Conservation (phyloP, 2,888 invertebrate species). For the Plebejus argus region DNA sequence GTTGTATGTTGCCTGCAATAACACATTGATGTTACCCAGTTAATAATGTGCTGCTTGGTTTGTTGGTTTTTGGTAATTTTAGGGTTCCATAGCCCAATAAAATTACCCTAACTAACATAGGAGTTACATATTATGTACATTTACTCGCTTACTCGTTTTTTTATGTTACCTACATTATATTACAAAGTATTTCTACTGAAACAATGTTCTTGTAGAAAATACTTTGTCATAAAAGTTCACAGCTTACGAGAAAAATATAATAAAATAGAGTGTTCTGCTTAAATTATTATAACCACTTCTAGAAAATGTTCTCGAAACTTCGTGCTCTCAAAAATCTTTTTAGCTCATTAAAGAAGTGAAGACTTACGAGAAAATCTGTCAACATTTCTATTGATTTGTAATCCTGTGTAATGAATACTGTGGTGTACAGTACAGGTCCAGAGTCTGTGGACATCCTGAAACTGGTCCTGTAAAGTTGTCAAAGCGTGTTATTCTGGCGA, state of each 20-base stretch:
- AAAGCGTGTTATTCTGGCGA: too few relatives aligned
- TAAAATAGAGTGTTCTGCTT: neutral
- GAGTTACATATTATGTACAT: neutral
- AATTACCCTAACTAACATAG: too few relatives aligned
- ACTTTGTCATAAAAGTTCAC: neutral
- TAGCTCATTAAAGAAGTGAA: too few relatives aligned
- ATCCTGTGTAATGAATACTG: too few relatives aligned
- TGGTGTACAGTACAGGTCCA: too few relatives aligned
- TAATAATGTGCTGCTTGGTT: neutral
- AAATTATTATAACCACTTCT: neutral
- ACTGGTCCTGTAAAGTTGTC: too few relatives aligned
- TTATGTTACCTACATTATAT: neutral
- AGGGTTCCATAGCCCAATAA: neutral
- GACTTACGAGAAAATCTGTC: too few relatives aligned
- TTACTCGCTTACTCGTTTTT: neutral
- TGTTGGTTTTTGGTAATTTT: neutral
- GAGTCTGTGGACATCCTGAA: too few relatives aligned
- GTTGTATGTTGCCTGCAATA: neutral
- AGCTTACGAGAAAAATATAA: neutral
- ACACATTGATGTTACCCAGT: neutral
- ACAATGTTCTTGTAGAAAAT: neutral
- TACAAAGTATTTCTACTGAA: neutral
- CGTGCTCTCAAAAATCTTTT: too few relatives aligned
- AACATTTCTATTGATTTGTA: too few relatives aligned
- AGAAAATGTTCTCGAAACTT: too few relatives aligned